Percentiles rank a stretch among this genome's conserved stretches.
Evolutionary conservation across 2,888 invertebrate species (phyloP).

Genomic region (Watsonalla cultraria): DNA sequence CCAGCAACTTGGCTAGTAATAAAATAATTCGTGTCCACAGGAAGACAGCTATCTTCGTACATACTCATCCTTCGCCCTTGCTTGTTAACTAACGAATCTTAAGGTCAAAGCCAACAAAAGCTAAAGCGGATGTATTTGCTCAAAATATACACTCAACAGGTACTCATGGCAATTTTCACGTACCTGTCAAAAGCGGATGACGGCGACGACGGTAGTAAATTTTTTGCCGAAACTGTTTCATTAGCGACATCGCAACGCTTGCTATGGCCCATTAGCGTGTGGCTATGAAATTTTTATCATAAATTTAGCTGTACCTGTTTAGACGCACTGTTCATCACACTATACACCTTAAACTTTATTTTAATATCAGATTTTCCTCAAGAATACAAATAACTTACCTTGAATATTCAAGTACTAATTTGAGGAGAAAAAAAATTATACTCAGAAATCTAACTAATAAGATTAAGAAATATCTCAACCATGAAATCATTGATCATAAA

Average conservation of each 20-base stretch:
- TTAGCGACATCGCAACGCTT: conserved; percentile 48
- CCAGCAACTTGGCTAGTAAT: not conserved
- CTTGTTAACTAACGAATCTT: conserved; percentile 6
- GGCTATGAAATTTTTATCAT: conserved; percentile 40
- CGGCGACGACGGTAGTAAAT: conserved; percentile 31
- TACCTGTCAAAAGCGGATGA: conserved; percentile 46
- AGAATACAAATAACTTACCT: not conserved
- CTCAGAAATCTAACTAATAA: not conserved
- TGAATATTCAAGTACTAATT: not conserved
- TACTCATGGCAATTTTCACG: conserved; percentile 49
- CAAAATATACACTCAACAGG: conserved; percentile 19
- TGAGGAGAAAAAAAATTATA: not conserved
- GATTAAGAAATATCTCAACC: not conserved
- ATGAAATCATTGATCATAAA: conserved; percentile 46
- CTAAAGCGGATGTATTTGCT: conserved; percentile 24
- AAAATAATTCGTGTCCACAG: conserved; percentile 20
- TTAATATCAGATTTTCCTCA: not conserved
- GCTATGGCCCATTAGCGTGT: conserved; percentile 49
- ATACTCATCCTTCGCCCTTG: conserved; percentile 21
- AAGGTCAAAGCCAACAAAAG: conserved; percentile 17
- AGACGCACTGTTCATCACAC: not conserved
- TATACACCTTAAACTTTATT: not conserved
- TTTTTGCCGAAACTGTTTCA: conserved; percentile 48
- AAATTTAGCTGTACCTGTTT: conserved; percentile 21
- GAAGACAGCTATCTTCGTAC: conserved; percentile 38